Conservation (phyloP, 2,113 vertebrate species). For the Leucoraja erinaceus region DNA sequence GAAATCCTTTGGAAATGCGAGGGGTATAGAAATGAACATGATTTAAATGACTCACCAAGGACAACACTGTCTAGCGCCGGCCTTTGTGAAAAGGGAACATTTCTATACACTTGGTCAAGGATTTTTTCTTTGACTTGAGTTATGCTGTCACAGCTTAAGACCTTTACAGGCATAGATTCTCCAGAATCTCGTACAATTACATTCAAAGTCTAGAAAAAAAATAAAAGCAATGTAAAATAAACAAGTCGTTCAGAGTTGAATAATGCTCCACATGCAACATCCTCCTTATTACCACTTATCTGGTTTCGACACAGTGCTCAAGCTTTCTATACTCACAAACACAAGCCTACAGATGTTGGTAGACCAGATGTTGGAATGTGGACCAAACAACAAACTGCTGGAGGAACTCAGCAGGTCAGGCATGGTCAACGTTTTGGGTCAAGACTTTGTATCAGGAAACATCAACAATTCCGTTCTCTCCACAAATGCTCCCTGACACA, state of each 20-base stretch:
- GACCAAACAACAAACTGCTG: no score
- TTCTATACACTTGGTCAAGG: slow-evolving; percentile 90
- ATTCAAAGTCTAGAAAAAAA: slow-evolving; percentile 72
- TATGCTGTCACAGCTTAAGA: slow-evolving; percentile 92
- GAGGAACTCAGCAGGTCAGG: no score
- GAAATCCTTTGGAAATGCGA: no score
- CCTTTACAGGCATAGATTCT: slow-evolving; percentile 80
- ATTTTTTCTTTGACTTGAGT: slow-evolving; percentile 96
- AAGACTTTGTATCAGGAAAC: no score
- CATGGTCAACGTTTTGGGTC: no score
- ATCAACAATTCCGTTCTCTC: no score
- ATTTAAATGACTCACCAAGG: neutral
- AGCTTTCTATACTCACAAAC: no score
- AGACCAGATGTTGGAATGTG: no score
- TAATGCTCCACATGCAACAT: neutral
- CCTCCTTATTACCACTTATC: neutral
- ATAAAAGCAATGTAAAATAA: slow-evolving; percentile 29
- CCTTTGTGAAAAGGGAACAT: slow-evolving; percentile 80
- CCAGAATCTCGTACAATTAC: slow-evolving; percentile 82
- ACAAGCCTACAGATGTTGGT: no score
- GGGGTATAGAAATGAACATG: neutral
- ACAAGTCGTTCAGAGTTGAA: neutral
- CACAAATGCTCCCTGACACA: no score
- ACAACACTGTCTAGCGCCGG: slow-evolving; percentile 70
- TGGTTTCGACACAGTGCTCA: neutral